These are phyloP conservation scores for Beroe ovata DNA, from an alignment of 37 sponge, comb jelly and placozoan species.

Conservation along the genomic window DNA sequence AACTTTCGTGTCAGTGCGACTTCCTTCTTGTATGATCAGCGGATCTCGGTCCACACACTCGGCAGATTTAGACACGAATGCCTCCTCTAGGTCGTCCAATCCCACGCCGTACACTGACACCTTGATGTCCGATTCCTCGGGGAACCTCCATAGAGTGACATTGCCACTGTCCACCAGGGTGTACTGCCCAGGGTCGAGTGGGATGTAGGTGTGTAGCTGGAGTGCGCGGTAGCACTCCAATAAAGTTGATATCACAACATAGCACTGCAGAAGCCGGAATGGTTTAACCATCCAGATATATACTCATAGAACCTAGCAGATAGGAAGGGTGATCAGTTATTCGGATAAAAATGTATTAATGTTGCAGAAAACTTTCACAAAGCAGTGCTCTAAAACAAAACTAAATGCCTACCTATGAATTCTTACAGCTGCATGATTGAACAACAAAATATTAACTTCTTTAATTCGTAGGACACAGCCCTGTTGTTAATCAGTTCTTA, in stretches of 20 bases:
- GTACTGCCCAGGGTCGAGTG: neutral
- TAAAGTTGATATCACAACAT: conserved; percentile 37
- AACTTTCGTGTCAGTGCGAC: neutral
- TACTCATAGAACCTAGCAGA: neutral
- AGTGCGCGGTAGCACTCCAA: neutral
- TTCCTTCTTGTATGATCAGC: neutral
- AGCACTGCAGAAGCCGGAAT: neutral
- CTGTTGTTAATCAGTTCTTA: too few relatives aligned
- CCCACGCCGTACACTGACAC: neutral
- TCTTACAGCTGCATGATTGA: too few relatives aligned
- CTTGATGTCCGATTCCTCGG: neutral
- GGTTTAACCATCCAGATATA: conserved; percentile 25
- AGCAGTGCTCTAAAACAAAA: too few relatives aligned
- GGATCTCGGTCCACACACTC: neutral
- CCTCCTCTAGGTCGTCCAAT: neutral
- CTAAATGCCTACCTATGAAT: too few relatives aligned
- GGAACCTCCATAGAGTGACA: neutral
- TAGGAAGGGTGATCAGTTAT: too few relatives aligned
- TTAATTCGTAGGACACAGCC: too few relatives aligned
- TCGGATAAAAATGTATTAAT: too few relatives aligned
- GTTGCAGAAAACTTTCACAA: too few relatives aligned
- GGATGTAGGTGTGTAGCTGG: neutral
- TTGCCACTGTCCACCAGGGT: neutral
- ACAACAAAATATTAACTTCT: too few relatives aligned
- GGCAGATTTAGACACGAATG: neutral